Percentiles rank a stretch among this genome's conserved stretches.
These are phyloP conservation scores for Melipona beecheii DNA, from an alignment of 2,888 invertebrate genomes.

Conservation along the genomic window DNA sequence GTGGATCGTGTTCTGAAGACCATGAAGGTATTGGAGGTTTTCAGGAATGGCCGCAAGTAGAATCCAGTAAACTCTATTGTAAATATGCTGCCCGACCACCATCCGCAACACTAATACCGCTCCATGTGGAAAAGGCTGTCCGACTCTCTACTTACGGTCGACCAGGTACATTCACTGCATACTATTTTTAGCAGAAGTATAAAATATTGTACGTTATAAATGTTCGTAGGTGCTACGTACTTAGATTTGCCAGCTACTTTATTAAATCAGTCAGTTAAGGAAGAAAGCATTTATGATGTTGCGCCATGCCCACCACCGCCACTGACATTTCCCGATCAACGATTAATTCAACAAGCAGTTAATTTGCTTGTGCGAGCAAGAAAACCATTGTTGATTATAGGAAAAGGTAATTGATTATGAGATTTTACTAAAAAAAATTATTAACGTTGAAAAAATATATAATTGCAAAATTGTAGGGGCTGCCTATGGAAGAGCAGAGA, in stretches of 20 bases:
- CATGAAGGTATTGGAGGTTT: conserved; percentile 98
- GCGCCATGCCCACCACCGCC: conserved; percentile 86
- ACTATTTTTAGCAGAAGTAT: neutral
- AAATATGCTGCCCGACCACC: conserved; percentile 97
- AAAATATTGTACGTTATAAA: neutral
- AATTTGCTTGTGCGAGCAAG: conserved; percentile 89
- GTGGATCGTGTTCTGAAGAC: conserved; percentile 95
- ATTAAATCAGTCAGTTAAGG: conserved; percentile 85
- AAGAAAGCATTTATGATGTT: conserved; percentile 76
- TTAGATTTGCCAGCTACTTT: conserved; percentile 96
- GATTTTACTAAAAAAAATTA: too few species aligned
- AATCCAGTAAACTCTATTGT: conserved; percentile 93
- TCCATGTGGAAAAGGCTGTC: conserved; percentile 96
- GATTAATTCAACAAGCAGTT: conserved; percentile 89
- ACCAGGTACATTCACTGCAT: conserved; percentile 87
- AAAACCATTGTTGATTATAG: conserved; percentile 94
- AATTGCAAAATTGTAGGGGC: conserved; percentile 86
- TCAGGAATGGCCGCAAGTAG: conserved; percentile 97
- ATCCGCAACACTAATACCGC: conserved; percentile 91
- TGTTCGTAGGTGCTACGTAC: conserved; percentile 88
- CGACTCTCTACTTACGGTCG: conserved; percentile 93
- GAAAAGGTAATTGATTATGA: conserved; percentile 87
- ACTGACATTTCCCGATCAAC: conserved; percentile 89
- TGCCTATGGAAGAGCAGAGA: conserved; percentile 92
- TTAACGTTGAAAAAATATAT: neutral